These are phyloP conservation scores for Crax fasciolata DNA, from an alignment of 2,797 vertebrate genomes.

Conservation along the genomic window DNA sequence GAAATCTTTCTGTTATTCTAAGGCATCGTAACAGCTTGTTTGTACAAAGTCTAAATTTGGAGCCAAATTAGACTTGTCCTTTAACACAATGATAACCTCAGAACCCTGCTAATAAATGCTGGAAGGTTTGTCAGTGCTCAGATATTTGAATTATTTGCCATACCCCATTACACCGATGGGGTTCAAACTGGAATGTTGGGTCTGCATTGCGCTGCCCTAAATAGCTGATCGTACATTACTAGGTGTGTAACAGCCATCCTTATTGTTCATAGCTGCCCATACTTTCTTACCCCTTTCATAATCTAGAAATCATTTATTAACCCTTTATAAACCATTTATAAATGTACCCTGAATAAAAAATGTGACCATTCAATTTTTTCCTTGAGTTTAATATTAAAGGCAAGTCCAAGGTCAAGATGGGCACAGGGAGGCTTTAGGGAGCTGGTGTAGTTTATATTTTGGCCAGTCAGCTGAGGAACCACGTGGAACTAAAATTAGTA, in stretches of 20 bases:
- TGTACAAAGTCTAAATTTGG: slow-evolving; percentile 10
- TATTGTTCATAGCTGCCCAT: background rate
- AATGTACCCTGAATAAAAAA: slow-evolving; percentile 39
- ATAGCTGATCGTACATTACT: background rate
- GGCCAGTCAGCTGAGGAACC: slow-evolving; percentile 78
- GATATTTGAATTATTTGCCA: background rate
- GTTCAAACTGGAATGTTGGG: background rate
- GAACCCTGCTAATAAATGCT: background rate
- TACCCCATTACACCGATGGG: background rate
- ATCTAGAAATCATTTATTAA: slow-evolving; percentile 63
- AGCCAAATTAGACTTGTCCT: background rate
- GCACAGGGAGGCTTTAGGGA: slow-evolving; percentile 39
- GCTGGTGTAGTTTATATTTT: slow-evolving; percentile 42
- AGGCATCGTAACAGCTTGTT: slow-evolving; percentile 11
- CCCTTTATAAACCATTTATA: slow-evolving; percentile 69
- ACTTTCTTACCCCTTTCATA: background rate
- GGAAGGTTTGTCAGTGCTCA: slow-evolving; percentile 8
- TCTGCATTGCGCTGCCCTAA: background rate
- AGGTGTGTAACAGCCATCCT: background rate
- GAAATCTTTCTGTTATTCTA: background rate
- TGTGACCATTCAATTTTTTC: slow-evolving; percentile 8
- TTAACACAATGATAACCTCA: background rate
- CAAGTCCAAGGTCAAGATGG: slow-evolving; percentile 75
- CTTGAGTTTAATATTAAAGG: slow-evolving; percentile 51
- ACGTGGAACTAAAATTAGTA: slow-evolving; percentile 69